Percentiles rank a stretch among this genome's conserved stretches.
These are phyloP conservation scores for Meda fulgida DNA, from an alignment of 2,797 vertebrate species.

Conservation along the genomic window DNA sequence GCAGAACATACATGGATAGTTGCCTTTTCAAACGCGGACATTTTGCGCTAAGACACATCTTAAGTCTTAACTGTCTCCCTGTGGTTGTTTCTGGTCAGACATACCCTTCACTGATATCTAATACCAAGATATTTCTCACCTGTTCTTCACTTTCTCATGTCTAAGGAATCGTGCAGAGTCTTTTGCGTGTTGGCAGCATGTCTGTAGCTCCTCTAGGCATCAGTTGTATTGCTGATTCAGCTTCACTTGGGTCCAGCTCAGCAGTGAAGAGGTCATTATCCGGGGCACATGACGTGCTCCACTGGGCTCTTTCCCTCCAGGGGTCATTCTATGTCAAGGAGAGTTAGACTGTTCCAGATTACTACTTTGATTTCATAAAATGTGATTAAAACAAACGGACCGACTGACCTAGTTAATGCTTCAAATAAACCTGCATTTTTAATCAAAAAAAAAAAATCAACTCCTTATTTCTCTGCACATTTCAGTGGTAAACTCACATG, in stretches of 20 bases:
- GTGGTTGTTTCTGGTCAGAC: background rate
- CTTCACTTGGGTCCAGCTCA: constrained; percentile 43
- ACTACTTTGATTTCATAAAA: background rate
- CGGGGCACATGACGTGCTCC: background rate
- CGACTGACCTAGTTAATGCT: background rate
- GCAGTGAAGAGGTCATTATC: constrained; percentile 41
- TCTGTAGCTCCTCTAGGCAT: constrained; percentile 25
- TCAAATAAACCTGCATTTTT: background rate
- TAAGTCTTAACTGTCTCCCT: no score
- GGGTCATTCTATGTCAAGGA: constrained; percentile 19
- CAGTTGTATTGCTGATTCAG: constrained; percentile 10
- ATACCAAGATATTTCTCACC: background rate
- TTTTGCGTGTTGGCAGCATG: constrained; percentile 31
- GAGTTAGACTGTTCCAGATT: background rate
- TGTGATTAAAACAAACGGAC: background rate
- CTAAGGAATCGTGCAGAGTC: constrained; percentile 16
- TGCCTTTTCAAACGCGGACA: constrained; percentile 8
- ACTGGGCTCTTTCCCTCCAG: background rate
- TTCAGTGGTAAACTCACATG: background rate
- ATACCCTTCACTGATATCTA: background rate
- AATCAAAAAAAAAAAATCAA: background rate
- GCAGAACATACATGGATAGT: background rate
- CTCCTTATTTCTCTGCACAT: background rate
- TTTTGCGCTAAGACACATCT: constrained; percentile 5
- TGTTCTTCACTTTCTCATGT: background rate